Base-by-base conservation (phyloP, 2,113 vertebrate species). In the Clupea harengus region DNA sequence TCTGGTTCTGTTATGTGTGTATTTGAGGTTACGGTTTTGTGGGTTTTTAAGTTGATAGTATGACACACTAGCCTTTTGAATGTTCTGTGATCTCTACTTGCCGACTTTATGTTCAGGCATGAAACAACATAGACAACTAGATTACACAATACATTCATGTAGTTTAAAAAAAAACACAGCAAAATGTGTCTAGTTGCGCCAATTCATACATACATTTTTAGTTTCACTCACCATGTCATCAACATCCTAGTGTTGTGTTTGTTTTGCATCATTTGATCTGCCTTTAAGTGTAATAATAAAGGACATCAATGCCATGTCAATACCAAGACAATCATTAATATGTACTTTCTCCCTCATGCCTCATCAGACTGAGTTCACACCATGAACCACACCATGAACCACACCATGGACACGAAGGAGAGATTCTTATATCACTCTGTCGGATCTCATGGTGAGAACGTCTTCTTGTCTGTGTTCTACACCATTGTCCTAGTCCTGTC, bases 401-500 rank as follows among this genome's bases (percentile, higher is more conserved):
- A 39, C 39, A 39, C 39, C 39, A 39, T 32, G n/a, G 13, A 1
- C 64, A 72, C 64, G 2, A 25, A 72, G 25, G 11, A 32, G 72
- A 75, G 72, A 39, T 75, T 75, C 15, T 0, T 15, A 4, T 32
- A 15, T 39, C 67, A 75, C 67, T 75, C 67, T 17, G 1, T 15
- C 4, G 67, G 67, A 15, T 75, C 28, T 32, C 67, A 39, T 32
- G 72, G 28, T 17, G 92, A 93, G 87, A 93, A 94, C 87, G 49
- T 92, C 9, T 9, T 89, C 0, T 91, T 95, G 49, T 78, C 93
- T 4, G 2, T 45, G 50, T 95, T 92, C 87, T 95, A 95, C 89
- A 89, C 89, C 22, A 22, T 93, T 83, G 49, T 95, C 47, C 93
- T 94, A 84, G 50, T 93, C 86, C 10, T 94, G 0, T 94, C 94